Percentiles rank a stretch among this genome's conserved stretches.
phyloP scores from a whole-genome alignment of 2,113 vertebrate species.

The Tachysurus vachellii region DNA sequence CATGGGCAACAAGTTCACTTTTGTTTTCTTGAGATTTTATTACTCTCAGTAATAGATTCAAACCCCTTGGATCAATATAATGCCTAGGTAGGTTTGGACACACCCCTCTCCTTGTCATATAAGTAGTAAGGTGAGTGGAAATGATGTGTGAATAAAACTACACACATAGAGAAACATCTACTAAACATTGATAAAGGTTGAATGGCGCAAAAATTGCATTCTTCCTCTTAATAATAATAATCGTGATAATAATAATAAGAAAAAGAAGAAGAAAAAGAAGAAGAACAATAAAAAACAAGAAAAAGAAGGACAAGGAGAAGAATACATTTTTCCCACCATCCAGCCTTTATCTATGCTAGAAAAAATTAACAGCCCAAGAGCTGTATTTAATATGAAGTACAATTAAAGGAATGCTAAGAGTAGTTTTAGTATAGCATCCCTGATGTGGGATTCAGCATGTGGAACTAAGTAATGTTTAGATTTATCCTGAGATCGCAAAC shows the following conservation, averaged over 20 bases:
- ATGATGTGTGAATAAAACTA: background rate
- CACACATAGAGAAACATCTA: background rate
- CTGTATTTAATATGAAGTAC: conserved; percentile 15
- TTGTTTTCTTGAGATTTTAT: background rate
- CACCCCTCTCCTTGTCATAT: background rate
- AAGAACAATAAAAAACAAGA: background rate
- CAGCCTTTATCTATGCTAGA: background rate
- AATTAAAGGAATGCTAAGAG: background rate
- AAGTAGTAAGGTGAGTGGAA: background rate
- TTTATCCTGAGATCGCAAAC: conserved; percentile 28
- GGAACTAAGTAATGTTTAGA: conserved; percentile 5
- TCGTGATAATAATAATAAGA: background rate
- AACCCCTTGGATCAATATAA: background rate
- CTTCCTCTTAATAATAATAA: background rate
- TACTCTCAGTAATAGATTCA: background rate
- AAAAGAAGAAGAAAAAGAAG: background rate
- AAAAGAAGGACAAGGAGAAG: no score
- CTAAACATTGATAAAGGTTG: background rate
- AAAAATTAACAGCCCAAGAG: background rate
- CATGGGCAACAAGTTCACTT: background rate
- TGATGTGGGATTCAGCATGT: background rate
- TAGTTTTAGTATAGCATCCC: background rate
- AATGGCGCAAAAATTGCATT: background rate
- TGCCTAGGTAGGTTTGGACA: background rate
- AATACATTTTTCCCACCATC: background rate